Conservation (phyloP, 2,113 vertebrate species). For the Apistogramma diplotaenia region DNA sequence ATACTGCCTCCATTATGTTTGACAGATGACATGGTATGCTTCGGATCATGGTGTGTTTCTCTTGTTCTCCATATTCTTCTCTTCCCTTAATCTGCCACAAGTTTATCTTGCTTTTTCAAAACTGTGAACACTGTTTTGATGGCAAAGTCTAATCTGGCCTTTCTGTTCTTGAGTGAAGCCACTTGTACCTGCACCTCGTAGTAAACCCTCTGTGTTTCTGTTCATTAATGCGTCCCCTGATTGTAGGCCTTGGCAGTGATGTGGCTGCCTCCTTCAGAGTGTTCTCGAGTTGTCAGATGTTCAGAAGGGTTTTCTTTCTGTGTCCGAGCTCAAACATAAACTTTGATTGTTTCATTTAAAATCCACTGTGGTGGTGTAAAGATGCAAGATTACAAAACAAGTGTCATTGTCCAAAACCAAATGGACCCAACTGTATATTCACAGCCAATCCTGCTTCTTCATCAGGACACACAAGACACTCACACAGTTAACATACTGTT, state of each 20-base stretch:
- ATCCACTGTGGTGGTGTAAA: neutral
- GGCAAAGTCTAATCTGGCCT: neutral
- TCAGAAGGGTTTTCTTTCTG: neutral
- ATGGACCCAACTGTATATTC: too few relatives aligned
- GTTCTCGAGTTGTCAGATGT: neutral
- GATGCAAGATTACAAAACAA: neutral
- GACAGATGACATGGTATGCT: neutral
- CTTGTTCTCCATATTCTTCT: too few relatives aligned
- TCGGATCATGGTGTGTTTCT: too few relatives aligned
- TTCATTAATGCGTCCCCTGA: neutral
- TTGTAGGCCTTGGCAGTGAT: neutral
- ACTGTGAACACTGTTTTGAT: fast-evolving
- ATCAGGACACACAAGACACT: neutral
- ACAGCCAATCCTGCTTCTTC: neutral
- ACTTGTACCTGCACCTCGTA: neutral
- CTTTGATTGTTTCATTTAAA: neutral
- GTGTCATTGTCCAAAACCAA: neutral
- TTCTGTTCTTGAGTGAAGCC: neutral
- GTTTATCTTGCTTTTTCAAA: neutral
- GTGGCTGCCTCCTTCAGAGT: neutral
- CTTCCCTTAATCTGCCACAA: too few relatives aligned
- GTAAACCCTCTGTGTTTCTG: neutral
- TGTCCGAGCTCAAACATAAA: neutral
- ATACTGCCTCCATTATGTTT: neutral
- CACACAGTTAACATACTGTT: neutral